phyloP scores from a whole-genome alignment of 1,140 invertebrate species.

The Hycleus cichorii region DNA sequence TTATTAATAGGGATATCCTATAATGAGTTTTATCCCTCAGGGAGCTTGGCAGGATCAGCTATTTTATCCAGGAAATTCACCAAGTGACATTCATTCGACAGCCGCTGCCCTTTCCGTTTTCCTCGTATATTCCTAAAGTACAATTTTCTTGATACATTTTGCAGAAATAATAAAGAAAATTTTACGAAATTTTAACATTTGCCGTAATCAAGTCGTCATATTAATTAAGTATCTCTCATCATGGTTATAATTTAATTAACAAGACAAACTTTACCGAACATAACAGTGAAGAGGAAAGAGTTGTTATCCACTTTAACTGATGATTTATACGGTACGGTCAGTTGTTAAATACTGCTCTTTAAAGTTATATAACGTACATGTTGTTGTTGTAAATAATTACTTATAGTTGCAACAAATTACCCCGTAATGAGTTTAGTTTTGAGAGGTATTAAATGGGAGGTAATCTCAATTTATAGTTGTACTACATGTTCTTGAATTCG shows the following conservation, averaged over 20 bases:
- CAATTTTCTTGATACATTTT: no score
- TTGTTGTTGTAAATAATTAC: constrained; percentile 24
- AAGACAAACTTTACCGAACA: constrained; percentile 17
- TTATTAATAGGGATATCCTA: background rate
- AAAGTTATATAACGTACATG: constrained; percentile 25
- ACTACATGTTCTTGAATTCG: no score
- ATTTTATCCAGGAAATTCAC: no score
- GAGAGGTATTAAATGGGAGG: constrained; percentile 9
- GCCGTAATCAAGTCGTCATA: constrained; percentile 8
- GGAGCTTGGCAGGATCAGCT: no score
- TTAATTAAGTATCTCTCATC: constrained; percentile 21
- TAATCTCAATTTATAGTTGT: no score
- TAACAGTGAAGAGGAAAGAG: constrained; percentile 8
- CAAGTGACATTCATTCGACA: no score
- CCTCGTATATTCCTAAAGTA: no score
- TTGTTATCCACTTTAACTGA: constrained; percentile 21
- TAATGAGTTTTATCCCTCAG: background rate
- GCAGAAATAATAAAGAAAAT: no score
- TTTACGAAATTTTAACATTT: constrained; percentile 15
- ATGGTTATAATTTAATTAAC: constrained; percentile 27
- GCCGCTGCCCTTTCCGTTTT: no score
- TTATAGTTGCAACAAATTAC: constrained; percentile 26
- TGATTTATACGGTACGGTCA: constrained; percentile 30
- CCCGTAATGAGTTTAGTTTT: constrained; percentile 19
- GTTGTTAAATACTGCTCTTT: constrained; percentile 28